phyloP scores from a whole-genome alignment of 2,113 vertebrate species.

The Hippoglossus stenolepis region DNA sequence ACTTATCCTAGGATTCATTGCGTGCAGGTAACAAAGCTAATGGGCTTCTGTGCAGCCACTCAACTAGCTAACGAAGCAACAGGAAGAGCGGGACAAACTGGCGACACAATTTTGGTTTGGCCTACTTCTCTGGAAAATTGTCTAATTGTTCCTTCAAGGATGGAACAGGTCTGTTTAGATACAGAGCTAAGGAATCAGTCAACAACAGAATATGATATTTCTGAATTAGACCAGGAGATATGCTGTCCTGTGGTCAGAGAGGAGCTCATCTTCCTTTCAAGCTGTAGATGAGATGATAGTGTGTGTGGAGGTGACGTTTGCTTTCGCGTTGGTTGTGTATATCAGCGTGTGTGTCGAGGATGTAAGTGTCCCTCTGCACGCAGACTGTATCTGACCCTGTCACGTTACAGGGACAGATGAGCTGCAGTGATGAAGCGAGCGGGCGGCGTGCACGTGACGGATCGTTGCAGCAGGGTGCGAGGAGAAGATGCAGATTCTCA shows the following conservation, averaged over 20 bases:
- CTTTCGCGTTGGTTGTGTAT: neutral
- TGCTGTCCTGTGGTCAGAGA: conserved; percentile 18
- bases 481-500: conserved; percentile 53
- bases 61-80: too few species aligned
- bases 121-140: too few species aligned
- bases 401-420: conserved; percentile 52
- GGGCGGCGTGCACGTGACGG: conserved; percentile 45
- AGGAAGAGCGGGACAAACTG: too few species aligned
- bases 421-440: conserved; percentile 37
- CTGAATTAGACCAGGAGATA: conserved; percentile 7
- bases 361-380: conserved; percentile 9
- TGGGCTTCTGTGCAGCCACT: too few species aligned
- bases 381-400: conserved; percentile 28
- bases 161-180: too few species aligned
- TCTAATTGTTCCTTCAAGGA: too few species aligned
- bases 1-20: too few species aligned
- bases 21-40: too few species aligned
- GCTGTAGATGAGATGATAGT: conserved; percentile 17
- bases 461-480: conserved; percentile 46
- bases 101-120: too few species aligned
- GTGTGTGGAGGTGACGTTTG: neutral
- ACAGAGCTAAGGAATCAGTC: neutral
- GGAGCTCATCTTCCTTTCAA: conserved; percentile 13
- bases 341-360: conserved; percentile 3
- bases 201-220: neutral